Evolutionary conservation across 2,113 vertebrate genomes (phyloP).

Genomic region (Ictalurus furcatus): DNA sequence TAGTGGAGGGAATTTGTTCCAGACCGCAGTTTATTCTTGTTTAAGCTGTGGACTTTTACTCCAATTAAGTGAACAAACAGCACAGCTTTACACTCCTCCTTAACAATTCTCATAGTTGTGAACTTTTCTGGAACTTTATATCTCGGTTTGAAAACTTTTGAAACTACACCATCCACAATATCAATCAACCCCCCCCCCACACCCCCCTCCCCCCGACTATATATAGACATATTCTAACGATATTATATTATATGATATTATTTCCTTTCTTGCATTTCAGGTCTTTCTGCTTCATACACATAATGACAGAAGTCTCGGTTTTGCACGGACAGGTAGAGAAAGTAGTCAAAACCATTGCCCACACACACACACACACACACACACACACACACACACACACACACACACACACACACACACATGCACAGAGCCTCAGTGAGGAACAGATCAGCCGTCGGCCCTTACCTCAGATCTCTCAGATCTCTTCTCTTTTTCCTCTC

Average conservation of each 20-base stretch:
- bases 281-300: conserved; percentile 22
- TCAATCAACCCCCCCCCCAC: not conserved
- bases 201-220: not conserved
- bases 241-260: not conserved
- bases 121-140: not conserved
- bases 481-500: conserved; percentile 56
- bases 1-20: not conserved
- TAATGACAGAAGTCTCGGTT: conserved; percentile 10
- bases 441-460: conserved; percentile 61
- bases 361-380: conserved; percentile 14
- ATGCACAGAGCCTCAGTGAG: conserved; percentile 17
- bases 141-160: not conserved
- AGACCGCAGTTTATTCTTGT: conserved; percentile 11
- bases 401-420: conserved; percentile 13
- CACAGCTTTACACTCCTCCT: not conserved
- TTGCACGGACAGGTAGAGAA: conserved; percentile 18
- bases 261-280: conserved; percentile 25
- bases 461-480: conserved; percentile 50
- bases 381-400: conserved; percentile 22
- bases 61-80: not conserved
- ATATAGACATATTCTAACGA: not conserved
- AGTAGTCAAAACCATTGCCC: not conserved
- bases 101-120: not conserved
- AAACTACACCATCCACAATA: not conserved
- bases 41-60: not conserved